Evolutionary conservation across 1,140 invertebrate genomes (phyloP).

Genomic region (Colletes latitarsis): DNA sequence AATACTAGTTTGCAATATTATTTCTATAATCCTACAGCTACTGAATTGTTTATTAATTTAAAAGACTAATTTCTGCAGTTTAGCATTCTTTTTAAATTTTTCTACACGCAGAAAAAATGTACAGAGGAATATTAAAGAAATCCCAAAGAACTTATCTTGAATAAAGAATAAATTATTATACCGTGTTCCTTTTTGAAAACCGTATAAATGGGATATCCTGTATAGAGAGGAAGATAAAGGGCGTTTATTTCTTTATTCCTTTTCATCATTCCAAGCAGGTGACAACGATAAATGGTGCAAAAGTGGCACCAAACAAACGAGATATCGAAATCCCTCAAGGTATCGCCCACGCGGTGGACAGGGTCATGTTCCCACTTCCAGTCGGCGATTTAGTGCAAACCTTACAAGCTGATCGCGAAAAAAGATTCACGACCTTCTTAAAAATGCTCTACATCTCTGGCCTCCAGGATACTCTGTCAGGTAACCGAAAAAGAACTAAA

Average conservation of each 20-base stretch:
- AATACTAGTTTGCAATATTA: no score
- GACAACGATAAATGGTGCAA: slow-evolving; percentile 91
- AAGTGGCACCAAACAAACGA: slow-evolving; percentile 88
- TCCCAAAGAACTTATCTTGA: no score
- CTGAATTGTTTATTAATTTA: no score
- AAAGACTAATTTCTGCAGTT: no score
- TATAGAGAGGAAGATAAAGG: neutral
- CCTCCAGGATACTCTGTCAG: slow-evolving; percentile 87
- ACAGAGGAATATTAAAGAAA: no score
- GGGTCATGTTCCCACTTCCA: slow-evolving; percentile 93
- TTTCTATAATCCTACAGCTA: no score
- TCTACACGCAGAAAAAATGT: no score
- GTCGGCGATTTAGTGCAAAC: slow-evolving; percentile 92
- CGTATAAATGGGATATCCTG: no score
- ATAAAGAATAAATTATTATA: no score
- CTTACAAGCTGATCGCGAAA: slow-evolving; percentile 89
- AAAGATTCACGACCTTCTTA: slow-evolving; percentile 89
- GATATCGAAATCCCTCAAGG: slow-evolving; percentile 92
- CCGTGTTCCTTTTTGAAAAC: no score
- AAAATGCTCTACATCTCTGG: slow-evolving; percentile 88
- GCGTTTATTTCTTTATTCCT: neutral
- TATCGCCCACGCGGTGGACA: slow-evolving; percentile 91
- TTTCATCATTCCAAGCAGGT: slow-evolving; percentile 79
- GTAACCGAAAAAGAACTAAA: slow-evolving; percentile 73
- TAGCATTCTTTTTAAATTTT: no score